Evolutionary conservation across 1,140 invertebrate genomes (phyloP), one percentile per base, ranked within the genome.

Genomic region (Oryctes rhinoceros): DNA sequence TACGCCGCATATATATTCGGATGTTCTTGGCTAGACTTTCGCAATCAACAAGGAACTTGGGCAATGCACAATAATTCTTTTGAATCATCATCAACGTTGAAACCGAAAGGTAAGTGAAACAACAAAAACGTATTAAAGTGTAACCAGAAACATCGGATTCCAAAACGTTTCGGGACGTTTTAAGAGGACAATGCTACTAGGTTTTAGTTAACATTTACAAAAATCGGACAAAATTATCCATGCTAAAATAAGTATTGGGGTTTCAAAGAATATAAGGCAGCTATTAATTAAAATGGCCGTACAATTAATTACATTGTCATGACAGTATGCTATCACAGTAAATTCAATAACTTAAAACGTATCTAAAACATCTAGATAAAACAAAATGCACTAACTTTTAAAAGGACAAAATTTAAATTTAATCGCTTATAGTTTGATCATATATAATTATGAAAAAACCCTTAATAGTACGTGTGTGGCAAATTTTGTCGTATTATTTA

Each of bases 281-380:
- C 65, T 71, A 71, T 71, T 71, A 71, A 24, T 65, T 76, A 79
- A 79, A 81, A 81, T 74, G 53, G 79, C 78, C 79, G 80, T 83
- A 71, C 24, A 71, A 71, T 30, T 71, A 71, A 71, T 71, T 71
- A 71, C 65, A 71, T 84, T 81, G 83, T 84, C 83, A 84, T 84
- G 83, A 84, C 79, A 82, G 80, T 82, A 80, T 80, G 78, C 81
- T 84, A 84, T 84, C 83, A 84, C 83, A 84, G 83, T 78, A 84
- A 82, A 35, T 78, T 80, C 39, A 81, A 71, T 81, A 83, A 83
- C 81, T 83, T 82, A 83, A 82, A 53, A 74, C 37, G 74, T 80
- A 80, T 78, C 44, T 80, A 78, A 47, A 81, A 78, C 62, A 78
- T 78, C 20, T 74, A 82, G 82, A 65, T 80, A 75, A 81, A 39